Conservation (phyloP, 1,140 invertebrate genomes). For the Tachypleus tridentatus region DNA sequence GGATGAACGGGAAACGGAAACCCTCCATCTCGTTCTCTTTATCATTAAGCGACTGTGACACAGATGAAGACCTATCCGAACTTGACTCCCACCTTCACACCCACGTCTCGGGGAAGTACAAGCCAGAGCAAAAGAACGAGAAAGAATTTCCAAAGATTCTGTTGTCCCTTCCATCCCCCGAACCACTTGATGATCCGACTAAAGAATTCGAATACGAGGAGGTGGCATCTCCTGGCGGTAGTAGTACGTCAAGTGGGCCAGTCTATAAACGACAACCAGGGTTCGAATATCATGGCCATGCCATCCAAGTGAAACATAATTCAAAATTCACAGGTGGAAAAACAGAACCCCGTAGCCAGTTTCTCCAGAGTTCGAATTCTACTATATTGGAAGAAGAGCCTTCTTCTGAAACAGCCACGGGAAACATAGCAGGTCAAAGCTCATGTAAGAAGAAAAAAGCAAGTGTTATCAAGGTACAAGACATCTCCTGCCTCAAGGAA, state of each 20-base stretch:
- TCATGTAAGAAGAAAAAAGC: too few species aligned
- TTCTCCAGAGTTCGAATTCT: too few species aligned
- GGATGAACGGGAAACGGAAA: slow-evolving; percentile 1
- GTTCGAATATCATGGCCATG: slow-evolving; percentile 34
- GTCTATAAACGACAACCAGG: slow-evolving; percentile 35
- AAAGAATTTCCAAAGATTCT: neutral
- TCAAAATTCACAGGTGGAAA: too few species aligned
- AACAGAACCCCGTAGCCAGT: too few species aligned
- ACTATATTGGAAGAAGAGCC: too few species aligned
- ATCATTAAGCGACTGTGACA: neutral
- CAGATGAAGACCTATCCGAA: neutral
- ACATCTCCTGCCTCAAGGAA: too few species aligned
- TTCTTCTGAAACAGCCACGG: too few species aligned
- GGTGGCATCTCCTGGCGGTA: slow-evolving; percentile 23
- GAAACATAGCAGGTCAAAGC: too few species aligned
- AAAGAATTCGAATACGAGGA: slow-evolving; percentile 16
- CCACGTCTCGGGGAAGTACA: too few species aligned
- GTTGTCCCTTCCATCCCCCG: neutral
- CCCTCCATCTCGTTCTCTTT: neutral
- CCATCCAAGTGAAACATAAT: neutral
- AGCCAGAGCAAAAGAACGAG: too few species aligned
- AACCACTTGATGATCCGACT: neutral
- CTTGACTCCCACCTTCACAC: too few species aligned
- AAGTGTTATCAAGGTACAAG: too few species aligned
- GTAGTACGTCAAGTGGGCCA: slow-evolving; percentile 37